Base-by-base conservation (phyloP, 2,888 invertebrate species). In the Stenurella melanura region DNA sequence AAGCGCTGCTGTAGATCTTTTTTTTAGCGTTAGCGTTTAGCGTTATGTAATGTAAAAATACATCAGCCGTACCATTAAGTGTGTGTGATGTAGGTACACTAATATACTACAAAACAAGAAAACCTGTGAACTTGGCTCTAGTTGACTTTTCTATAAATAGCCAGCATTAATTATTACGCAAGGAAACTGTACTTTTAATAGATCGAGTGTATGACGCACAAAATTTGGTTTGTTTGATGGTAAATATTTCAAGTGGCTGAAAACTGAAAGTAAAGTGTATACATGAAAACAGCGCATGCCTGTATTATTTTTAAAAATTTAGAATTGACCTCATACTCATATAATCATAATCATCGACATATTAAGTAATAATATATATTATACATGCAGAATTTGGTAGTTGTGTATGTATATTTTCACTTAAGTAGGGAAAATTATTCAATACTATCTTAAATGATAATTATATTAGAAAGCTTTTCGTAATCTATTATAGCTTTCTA, bases 41-140 rank as follows among this genome's bases (percentile, higher is more conserved):
- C 6, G n/a, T 50, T 50, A 50, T 50, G n/a, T n/a, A 50, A 50
- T 50, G 50, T 50, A 50, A 50, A 50, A 50, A 50, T 50, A 50
- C 50, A 50, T 50, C 6, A 50, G 15, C 50, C 15, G 15, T 15
- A 9, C n/a, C 50, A 50, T n/a, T n/a, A 50, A 50, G 50, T 50
- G n/a, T n/a, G n/a, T n/a, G 50, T 50, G 50, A 50, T 50, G 50
- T 50, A 50, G 50, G 50, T 50, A 50, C 15, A 50, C 50, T 15
- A 7, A 50, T 50, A n/a, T 50, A 50, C n/a, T 1, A 7, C 50
- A 50, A 76, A 69, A 69, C 58, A 76, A 74, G 21, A 77, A 76
- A 76, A 77, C 76, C 74, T 75, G 79, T 81, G 81, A 81, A 81
- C 81, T 81, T 81, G 81, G 81, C 81, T 79, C 74, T 76, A 64